phyloP scores from a whole-genome alignment of 2,888 invertebrate genomes.

The Gymnocheta viridis region DNA sequence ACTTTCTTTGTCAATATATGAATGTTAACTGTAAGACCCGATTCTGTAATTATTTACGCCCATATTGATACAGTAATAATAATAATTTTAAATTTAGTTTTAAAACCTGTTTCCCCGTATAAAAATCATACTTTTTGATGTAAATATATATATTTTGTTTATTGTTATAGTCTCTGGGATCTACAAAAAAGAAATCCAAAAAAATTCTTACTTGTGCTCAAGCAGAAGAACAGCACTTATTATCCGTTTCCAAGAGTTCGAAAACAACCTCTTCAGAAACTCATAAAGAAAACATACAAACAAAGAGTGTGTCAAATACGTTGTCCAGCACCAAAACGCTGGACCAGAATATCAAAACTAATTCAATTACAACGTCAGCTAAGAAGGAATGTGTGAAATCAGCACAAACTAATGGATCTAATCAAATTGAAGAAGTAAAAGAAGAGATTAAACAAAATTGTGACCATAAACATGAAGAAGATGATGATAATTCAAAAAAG shows the following conservation, averaged over 20 bases:
- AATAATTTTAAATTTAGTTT: too few relatives aligned
- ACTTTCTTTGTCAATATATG: too few relatives aligned
- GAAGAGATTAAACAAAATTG: slow-evolving; percentile 14
- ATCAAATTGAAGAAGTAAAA: not conserved
- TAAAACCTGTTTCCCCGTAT: too few relatives aligned
- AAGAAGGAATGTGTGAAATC: slow-evolving; percentile 37
- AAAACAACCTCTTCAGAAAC: slow-evolving; percentile 28
- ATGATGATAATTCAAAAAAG: slow-evolving; percentile 19
- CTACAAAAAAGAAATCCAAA: slow-evolving; percentile 31
- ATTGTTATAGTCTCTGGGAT: not conserved
- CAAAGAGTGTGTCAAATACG: not conserved
- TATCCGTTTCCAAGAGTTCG: slow-evolving; percentile 40
- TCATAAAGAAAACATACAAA: slow-evolving; percentile 31
- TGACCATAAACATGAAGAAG: not conserved
- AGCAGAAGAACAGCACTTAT: slow-evolving; percentile 74
- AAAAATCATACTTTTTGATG: too few relatives aligned
- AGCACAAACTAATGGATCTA: not conserved
- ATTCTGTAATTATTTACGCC: too few relatives aligned
- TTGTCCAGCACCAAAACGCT: slow-evolving; percentile 9
- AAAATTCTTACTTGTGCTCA: slow-evolving; percentile 31
- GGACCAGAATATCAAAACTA: slow-evolving; percentile 11
- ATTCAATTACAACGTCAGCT: not conserved
- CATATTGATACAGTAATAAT: too few relatives aligned
- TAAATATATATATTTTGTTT: too few relatives aligned
- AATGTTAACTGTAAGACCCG: too few relatives aligned